Evolutionary conservation across 1,140 invertebrate genomes (phyloP).

Genomic region (Cataglyphis hispanica): DNA sequence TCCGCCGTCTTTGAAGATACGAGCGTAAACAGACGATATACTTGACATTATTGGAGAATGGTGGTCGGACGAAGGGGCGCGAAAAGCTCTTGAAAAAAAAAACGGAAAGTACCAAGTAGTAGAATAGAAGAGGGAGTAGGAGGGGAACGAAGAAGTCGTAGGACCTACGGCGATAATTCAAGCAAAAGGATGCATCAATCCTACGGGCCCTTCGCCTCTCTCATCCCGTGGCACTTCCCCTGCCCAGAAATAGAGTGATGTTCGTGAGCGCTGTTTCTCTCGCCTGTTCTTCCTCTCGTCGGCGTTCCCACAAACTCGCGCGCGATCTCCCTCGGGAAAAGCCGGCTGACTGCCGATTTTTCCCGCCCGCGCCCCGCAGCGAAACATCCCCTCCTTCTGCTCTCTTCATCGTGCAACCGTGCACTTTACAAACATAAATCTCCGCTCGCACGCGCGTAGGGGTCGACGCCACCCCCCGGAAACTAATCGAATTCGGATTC

Average conservation of each 20-base stretch:
- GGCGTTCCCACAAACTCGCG: conserved; percentile 54
- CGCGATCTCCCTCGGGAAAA: conserved; percentile 72
- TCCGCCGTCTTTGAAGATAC: conserved; percentile 80
- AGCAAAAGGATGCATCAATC: conserved; percentile 84
- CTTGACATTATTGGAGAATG: conserved; percentile 71
- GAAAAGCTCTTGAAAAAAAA: conserved; percentile 38
- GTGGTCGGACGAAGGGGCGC: conserved; percentile 40
- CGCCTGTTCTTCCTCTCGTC: conserved; percentile 47
- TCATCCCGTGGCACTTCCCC: conserved; percentile 48
- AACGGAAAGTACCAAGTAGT: conserved; percentile 23
- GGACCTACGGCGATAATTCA: conserved; percentile 81
- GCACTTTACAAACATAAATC: conserved; percentile 82
- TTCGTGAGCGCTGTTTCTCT: conserved; percentile 63
- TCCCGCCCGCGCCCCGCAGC: conserved; percentile 66
- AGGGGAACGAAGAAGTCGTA: conserved; percentile 45
- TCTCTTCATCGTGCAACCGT: conserved; percentile 39
- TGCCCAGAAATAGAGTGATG: conserved; percentile 82
- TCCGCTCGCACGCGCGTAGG: conserved; percentile 70
- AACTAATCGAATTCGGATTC: conserved; percentile 83
- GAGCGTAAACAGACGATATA: conserved; percentile 84
- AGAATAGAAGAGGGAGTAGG: neutral
- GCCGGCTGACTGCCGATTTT: conserved; percentile 73
- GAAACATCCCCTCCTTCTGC: conserved; percentile 49
- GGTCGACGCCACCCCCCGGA: conserved; percentile 67
- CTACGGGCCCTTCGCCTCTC: conserved; percentile 69